Conservation (phyloP, 1,140 invertebrate species). For the Drosophila fuyamai region DNA sequence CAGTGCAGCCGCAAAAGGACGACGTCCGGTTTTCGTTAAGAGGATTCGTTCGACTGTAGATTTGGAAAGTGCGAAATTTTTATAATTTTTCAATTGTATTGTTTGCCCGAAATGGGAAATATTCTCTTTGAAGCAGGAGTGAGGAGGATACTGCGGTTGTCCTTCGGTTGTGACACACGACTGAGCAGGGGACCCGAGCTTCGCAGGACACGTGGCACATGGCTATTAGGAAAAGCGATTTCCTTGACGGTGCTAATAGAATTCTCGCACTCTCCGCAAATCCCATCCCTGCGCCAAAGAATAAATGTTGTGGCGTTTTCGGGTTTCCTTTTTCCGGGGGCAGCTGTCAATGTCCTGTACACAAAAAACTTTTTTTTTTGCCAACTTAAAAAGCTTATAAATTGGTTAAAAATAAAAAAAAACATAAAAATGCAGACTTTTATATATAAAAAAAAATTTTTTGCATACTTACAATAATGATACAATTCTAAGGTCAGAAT, state of each 20-base stretch:
- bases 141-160: conserved; percentile 63
- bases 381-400: background rate
- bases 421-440: background rate
- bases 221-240: conserved; percentile 75
- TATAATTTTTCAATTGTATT: conserved; percentile 83
- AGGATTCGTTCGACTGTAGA: conserved; percentile 20
- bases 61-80: conserved; percentile 73
- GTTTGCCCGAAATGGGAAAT: conserved; percentile 41
- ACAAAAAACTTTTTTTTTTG: conserved; percentile 1
- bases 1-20: conserved; percentile 42
- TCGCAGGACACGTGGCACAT: conserved; percentile 58
- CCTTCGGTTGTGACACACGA: conserved; percentile 69
- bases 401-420: background rate
- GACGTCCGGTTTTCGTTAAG: conserved; percentile 62
- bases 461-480: too few species aligned
- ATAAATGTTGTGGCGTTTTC: conserved; percentile 59
- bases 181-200: conserved; percentile 53
- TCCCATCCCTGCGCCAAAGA: background rate
- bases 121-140: conserved; percentile 21
- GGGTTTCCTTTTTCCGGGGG: conserved; percentile 28
- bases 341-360: conserved; percentile 44
- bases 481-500: too few species aligned
- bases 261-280: conserved; percentile 38
- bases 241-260: conserved; percentile 76
- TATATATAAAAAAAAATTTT: background rate